A percentile compares a stretch with the other conserved stretches of the same genome.
phyloP scores from a whole-genome alignment of 2,113 vertebrate species.

The Porphyrio hochstetteri region DNA sequence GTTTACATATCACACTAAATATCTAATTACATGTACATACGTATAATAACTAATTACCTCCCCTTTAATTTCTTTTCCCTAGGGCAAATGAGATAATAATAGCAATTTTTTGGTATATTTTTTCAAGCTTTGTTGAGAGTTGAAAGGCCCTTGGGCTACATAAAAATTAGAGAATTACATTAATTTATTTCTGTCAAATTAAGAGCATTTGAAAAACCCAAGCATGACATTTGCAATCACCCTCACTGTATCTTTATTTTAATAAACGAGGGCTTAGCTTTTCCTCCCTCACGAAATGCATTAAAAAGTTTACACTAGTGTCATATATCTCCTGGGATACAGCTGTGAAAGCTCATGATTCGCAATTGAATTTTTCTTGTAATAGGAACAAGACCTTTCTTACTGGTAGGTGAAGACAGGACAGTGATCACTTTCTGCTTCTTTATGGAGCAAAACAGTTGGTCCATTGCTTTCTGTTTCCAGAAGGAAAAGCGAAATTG shows the following conservation, averaged over 20 bases:
- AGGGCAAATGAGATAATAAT: neutral
- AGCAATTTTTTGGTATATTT: neutral
- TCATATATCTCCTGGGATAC: neutral
- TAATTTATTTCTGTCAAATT: conserved; percentile 12
- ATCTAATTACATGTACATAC: conserved; percentile 45
- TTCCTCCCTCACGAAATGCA: neutral
- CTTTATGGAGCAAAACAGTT: neutral
- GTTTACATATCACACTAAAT: conserved; percentile 32
- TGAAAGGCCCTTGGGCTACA: neutral
- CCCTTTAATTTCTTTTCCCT: conserved; percentile 5
- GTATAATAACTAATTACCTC: conserved; percentile 43
- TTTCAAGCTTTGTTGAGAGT: neutral
- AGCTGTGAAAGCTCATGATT: neutral
- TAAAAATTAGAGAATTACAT: neutral
- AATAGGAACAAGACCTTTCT: neutral
- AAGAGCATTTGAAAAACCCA: conserved; percentile 1
- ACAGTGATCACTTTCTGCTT: neutral
- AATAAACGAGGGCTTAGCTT: neutral
- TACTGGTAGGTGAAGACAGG: neutral
- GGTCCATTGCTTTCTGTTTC: neutral
- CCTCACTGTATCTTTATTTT: neutral
- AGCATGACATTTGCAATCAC: neutral
- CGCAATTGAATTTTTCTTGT: neutral
- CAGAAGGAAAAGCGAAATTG: neutral
- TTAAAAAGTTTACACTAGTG: neutral